phyloP scores from a whole-genome alignment of 2,797 vertebrate species.

The Macrochelys suwanniensis region DNA sequence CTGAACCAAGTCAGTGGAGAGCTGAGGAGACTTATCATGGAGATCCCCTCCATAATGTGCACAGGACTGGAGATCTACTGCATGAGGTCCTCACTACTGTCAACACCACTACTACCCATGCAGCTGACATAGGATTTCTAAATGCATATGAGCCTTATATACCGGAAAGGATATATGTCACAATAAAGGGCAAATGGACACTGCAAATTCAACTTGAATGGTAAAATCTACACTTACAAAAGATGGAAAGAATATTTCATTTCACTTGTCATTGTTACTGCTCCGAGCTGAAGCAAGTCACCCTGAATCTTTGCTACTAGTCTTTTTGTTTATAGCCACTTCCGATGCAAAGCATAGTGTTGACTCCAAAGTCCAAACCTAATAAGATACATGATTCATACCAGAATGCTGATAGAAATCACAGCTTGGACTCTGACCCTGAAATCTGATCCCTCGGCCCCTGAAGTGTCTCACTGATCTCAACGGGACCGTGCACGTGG shows the following conservation, averaged over 20 bases:
- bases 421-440: background rate
- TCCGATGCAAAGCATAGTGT: slow-evolving; percentile 20
- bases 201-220: background rate
- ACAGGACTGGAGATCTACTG: background rate
- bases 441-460: slow-evolving; percentile 26
- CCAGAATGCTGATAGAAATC: slow-evolving; percentile 24
- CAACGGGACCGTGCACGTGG: background rate
- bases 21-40: background rate
- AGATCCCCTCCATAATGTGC: background rate
- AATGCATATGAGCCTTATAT: background rate
- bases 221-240: slow-evolving; percentile 1
- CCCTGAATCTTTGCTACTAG: slow-evolving; percentile 40
- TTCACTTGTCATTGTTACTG: slow-evolving; percentile 1
- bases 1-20: background rate
- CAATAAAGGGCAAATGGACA: background rate
- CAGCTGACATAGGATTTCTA: background rate
- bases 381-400: slow-evolving; percentile 51
- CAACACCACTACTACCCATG: background rate
- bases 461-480: slow-evolving; percentile 10
- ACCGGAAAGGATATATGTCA: background rate
- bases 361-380: slow-evolving; percentile 46
- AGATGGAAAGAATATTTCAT: background rate
- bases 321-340: slow-evolving; percentile 33
- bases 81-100: background rate
- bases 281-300: slow-evolving; percentile 27